These are phyloP conservation scores for Fregetta grallaria DNA, from an alignment of 2,113 vertebrate genomes.

Conservation along the genomic window DNA sequence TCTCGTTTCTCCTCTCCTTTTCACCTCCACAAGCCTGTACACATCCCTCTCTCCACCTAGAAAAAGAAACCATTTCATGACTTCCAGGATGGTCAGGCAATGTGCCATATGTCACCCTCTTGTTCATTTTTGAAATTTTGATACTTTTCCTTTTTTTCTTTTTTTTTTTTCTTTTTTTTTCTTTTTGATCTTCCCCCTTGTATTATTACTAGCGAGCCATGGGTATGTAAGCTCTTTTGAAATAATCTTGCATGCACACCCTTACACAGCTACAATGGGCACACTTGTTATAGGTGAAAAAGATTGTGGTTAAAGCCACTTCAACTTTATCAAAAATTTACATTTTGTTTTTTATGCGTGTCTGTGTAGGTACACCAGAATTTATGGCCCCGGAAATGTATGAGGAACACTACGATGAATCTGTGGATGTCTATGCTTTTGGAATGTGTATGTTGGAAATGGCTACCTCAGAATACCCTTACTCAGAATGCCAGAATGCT, in stretches of 20 bases:
- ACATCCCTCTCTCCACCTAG: neutral
- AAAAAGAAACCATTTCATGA: neutral
- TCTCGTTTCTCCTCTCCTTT: neutral
- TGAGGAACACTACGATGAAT: constrained; percentile 95
- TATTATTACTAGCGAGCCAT: neutral
- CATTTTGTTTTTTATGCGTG: neutral
- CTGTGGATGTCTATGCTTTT: constrained; percentile 95
- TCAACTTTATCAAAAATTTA: rapidly evolving
- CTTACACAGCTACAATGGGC: neutral
- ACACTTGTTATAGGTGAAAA: neutral
- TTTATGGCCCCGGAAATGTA: constrained; percentile 99
- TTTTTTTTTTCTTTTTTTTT: neutral
- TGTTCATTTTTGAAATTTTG: neutral
- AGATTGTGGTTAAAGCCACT: neutral
- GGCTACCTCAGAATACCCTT: constrained; percentile 98
- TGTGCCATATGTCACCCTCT: neutral
- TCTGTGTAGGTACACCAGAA: constrained; percentile 88
- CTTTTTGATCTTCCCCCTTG: neutral
- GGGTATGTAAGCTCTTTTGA: neutral
- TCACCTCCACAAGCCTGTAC: neutral
- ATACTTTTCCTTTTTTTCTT: neutral
- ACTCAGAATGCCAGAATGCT: constrained; percentile 98
- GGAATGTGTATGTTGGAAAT: constrained; percentile 99
- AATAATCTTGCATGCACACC: neutral
- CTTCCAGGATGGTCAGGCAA: neutral